Conservation (phyloP, 2,113 vertebrate genomes). For the Alectura lathami region DNA sequence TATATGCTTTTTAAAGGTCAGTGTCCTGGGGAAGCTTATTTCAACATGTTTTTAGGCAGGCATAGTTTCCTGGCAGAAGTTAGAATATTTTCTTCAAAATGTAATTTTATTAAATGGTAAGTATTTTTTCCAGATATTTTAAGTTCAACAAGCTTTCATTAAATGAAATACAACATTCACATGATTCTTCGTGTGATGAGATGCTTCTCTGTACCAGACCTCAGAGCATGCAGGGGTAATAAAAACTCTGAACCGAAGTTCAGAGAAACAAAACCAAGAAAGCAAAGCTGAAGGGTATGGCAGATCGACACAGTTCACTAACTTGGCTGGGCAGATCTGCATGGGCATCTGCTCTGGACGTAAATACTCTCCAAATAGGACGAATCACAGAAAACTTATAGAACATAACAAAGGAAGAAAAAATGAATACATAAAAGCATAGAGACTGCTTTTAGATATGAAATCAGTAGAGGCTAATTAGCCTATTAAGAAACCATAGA, state of each 20-base stretch:
- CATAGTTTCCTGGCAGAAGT: background rate
- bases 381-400: background rate
- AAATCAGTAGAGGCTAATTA: background rate
- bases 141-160: background rate
- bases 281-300: background rate
- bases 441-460: background rate
- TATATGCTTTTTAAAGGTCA: background rate
- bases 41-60: background rate
- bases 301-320: background rate
- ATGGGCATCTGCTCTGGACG: background rate
- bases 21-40: background rate
- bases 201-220: background rate
- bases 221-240: background rate
- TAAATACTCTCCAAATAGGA: background rate
- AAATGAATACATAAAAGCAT: rapidly evolving
- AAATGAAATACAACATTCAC: background rate
- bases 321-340: background rate
- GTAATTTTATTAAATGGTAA: background rate
- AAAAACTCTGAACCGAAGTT: background rate
- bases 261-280: background rate
- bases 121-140: background rate
- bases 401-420: background rate
- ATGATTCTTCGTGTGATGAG: background rate
- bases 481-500: background rate
- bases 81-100: background rate